A percentile compares a stretch with the other conserved stretches of the same genome.
These are phyloP conservation scores for Cavia porcellus DNA, from an alignment of 2,113 vertebrate species.

Conservation along the genomic window DNA sequence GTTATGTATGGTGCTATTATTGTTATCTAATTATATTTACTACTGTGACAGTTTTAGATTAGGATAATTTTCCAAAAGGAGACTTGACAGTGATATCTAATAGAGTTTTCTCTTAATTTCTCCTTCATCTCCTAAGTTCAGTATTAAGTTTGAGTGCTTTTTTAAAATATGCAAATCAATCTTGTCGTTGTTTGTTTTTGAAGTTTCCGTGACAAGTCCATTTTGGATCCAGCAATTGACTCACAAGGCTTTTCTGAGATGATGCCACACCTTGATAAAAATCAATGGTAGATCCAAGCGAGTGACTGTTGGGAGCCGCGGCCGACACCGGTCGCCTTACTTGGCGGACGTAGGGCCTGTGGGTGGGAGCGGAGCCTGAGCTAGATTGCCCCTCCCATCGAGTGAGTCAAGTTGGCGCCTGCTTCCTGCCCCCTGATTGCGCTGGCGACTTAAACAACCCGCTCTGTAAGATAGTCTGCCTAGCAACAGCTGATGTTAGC, in stretches of 20 bases:
- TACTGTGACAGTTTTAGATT: conserved; percentile 56
- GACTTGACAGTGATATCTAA: not conserved
- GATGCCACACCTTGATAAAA: not conserved
- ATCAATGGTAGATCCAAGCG: not conserved
- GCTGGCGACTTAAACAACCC: no score
- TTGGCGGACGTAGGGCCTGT: no score
- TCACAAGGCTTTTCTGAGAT: not conserved
- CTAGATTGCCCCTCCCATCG: no score
- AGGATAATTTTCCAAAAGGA: conserved; percentile 49
- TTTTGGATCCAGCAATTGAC: not conserved
- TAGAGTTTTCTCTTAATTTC: not conserved
- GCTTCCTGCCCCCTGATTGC: no score
- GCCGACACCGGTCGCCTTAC: no score
- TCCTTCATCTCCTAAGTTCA: not conserved
- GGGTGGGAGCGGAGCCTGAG: no score
- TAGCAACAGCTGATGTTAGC: no score
- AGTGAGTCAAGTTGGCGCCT: no score
- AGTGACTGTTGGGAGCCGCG: no score
- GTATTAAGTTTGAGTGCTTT: not conserved
- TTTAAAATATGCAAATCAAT: not conserved
- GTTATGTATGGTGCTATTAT: conserved; percentile 67
- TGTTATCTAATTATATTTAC: conserved; percentile 66
- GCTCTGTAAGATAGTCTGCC: no score
- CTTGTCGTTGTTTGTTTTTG: not conserved
- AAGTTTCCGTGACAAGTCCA: not conserved